phyloP scores from a whole-genome alignment of 2,113 vertebrate species.

The Solenodon paradoxus region DNA sequence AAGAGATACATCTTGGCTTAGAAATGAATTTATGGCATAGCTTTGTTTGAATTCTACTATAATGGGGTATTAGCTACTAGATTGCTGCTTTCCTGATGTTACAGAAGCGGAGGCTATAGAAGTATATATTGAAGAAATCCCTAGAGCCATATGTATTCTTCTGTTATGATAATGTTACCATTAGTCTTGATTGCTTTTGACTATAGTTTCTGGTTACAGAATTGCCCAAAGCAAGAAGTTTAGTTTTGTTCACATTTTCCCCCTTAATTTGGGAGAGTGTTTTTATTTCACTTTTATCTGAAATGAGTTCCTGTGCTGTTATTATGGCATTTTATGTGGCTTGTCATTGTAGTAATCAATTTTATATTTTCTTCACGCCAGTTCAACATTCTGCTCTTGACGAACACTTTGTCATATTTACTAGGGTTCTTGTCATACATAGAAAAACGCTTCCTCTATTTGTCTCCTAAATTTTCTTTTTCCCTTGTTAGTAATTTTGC shows the following conservation, averaged over 20 bases:
- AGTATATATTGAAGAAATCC: conserved; percentile 59
- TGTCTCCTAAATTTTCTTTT: conserved; percentile 80
- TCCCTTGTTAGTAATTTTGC: conserved; percentile 79
- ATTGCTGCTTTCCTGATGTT: conserved; percentile 63
- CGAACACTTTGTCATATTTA: conserved; percentile 78
- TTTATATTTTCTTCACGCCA: conserved; percentile 73
- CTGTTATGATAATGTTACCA: conserved; percentile 73
- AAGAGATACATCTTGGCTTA: conserved; percentile 35
- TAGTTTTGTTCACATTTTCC: conserved; percentile 70
- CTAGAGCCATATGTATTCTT: conserved; percentile 70
- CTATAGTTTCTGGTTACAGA: conserved; percentile 65
- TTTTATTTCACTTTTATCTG: conserved; percentile 57
- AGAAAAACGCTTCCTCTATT: conserved; percentile 77
- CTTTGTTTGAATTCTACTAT: conserved; percentile 60
- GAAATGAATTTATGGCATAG: conserved; percentile 56
- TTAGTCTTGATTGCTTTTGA: conserved; percentile 80
- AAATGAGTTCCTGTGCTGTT: conserved; percentile 65
- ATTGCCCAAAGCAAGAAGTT: conserved; percentile 72
- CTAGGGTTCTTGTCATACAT: conserved; percentile 69
- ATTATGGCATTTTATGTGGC: conserved; percentile 64
- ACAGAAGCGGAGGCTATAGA: conserved; percentile 13
- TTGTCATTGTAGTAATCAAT: conserved; percentile 74
- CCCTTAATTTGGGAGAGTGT: conserved; percentile 54
- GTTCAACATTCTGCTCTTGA: conserved; percentile 71
- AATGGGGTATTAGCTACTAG: conserved; percentile 63